Base-by-base conservation (phyloP, 2,888 invertebrate species). In the Odontomyia ornata region DNA sequence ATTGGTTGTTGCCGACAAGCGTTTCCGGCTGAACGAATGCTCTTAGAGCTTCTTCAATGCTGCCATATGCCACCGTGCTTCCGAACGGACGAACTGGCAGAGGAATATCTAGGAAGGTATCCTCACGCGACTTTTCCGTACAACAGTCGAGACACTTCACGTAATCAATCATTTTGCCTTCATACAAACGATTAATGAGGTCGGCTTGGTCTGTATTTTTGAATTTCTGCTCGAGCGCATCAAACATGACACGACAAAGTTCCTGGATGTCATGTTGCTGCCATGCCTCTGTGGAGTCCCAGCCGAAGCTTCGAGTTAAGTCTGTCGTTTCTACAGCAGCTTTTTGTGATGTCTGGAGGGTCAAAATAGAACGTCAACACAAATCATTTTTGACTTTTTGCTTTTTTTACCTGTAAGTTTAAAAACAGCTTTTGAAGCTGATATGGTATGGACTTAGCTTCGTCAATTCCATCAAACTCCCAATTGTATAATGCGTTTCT, bases 241-340 rank as follows among this genome's bases (percentile, higher is more conserved):
- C 96, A 84, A 96, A 95, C 94, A 96, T 95, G 9, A 96, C 94
- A 62, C 95, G 89, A 83, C 94, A 95, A 76, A 96, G 87, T 85
- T 96, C 96, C 84, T 96, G 96, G 72, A 96, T 95, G 84, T 96
- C 96, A 83, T 96, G 96, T 83, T 96, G 96, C 82, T 96, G 95
- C 94, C 95, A 96, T 0, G 95, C 95, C 85, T 95, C 94, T 78
- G 93, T 92, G 56, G 93, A 93, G 83, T 94, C 93, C 96, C 96
- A 97, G 28, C 95, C 96, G 86, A 96, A 97, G 84, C 95, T 95
- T 80, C 90, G 91, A 0, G 96, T 96, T 77, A 96, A 86, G 82
- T 95, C 93, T 15, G 94, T 95, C 1, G 96, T 97, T 85, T 95
- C 95, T 13, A 95, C 92, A 0, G 95, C 93, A 27, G 90, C 88